These are phyloP conservation scores for Spheniscus mendiculus DNA, from an alignment of 2,113 vertebrate species.

Conservation along the genomic window DNA sequence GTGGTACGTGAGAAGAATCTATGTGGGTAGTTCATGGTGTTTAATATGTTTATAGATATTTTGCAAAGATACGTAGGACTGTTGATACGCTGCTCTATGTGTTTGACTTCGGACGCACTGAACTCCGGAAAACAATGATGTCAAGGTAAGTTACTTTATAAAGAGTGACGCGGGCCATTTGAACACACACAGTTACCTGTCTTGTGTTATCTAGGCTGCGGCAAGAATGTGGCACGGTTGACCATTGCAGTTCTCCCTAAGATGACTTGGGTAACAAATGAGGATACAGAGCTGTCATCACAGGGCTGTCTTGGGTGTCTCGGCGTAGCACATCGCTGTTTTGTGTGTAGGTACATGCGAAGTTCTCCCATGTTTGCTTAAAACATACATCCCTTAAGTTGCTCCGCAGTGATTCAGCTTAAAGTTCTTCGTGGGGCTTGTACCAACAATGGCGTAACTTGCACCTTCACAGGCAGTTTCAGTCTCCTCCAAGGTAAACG, in stretches of 20 bases:
- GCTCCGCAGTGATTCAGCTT: fast-evolving
- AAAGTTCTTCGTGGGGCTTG: fast-evolving
- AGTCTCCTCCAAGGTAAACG: not conserved
- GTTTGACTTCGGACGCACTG: fast-evolving
- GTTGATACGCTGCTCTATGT: not conserved
- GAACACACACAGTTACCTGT: not conserved
- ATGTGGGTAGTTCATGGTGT: fast-evolving
- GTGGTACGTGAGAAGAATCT: not conserved
- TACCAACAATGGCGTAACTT: not conserved
- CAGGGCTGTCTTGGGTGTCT: not conserved
- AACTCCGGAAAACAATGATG: not conserved
- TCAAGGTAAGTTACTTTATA: not conserved
- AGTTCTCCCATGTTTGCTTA: not conserved
- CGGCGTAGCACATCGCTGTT: fast-evolving
- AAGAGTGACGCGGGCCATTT: not conserved
- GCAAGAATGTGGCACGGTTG: not conserved
- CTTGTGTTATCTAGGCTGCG: not conserved
- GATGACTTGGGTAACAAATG: not conserved
- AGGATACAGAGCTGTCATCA: not conserved
- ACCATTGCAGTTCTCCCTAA: not conserved
- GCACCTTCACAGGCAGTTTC: too few species aligned
- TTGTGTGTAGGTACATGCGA: not conserved
- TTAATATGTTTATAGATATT: not conserved
- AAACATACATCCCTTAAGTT: not conserved
- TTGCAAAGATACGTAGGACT: not conserved